phyloP scores from a whole-genome alignment of 1,140 invertebrate species.

The Lucilia cuprina region DNA sequence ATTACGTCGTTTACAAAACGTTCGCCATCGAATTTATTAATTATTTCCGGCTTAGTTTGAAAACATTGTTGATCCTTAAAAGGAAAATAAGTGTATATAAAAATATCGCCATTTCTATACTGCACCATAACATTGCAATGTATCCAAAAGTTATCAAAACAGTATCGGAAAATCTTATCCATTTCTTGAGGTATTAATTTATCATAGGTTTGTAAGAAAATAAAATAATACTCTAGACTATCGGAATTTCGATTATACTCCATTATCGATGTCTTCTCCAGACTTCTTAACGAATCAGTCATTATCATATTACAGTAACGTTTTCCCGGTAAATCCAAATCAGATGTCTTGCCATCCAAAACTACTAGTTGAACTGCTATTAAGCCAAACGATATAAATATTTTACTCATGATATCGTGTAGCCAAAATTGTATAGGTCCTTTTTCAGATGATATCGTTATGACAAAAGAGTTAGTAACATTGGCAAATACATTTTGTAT shows the following conservation, averaged over 20 bases:
- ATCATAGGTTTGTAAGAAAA: conserved; percentile 48
- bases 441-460: not conserved
- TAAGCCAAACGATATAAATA: not conserved
- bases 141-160: conserved; percentile 47
- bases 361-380: not conserved
- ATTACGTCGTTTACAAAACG: conserved; percentile 42
- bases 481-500: not conserved
- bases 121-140: conserved; percentile 52
- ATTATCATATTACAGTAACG: conserved; percentile 19
- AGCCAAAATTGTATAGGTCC: not conserved
- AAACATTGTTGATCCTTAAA: conserved; percentile 40
- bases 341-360: not conserved
- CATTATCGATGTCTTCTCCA: conserved; percentile 40
- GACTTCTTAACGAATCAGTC: conserved; percentile 29
- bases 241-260: conserved; percentile 41
- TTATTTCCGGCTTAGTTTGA: not conserved
- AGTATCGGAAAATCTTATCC: conserved; percentile 48
- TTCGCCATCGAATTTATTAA: conserved; percentile 44
- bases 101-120: conserved; percentile 42
- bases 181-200: conserved; percentile 42
- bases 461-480: not conserved
- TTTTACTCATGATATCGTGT: not conserved
- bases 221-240: conserved; percentile 48
- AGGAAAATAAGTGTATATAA: conserved; percentile 49
- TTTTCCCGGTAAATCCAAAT: not conserved